Conservation (phyloP, 2,797 vertebrate genomes). For the Meriones psammophilus region DNA sequence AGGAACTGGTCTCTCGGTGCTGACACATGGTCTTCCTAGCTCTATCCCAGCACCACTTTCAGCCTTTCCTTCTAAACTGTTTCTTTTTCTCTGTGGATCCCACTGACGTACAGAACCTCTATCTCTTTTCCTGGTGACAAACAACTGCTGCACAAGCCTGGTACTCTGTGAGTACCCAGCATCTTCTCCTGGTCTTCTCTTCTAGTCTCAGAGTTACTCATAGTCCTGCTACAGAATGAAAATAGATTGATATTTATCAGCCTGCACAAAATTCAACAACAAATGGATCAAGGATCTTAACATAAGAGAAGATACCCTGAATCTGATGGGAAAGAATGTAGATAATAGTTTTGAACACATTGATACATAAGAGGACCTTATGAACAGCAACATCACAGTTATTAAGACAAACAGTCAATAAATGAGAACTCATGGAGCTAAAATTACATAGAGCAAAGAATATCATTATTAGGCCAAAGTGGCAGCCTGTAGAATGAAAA, state of each 20-base stretch:
- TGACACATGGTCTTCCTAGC: not conserved
- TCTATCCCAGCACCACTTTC: not conserved
- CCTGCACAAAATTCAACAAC: not conserved
- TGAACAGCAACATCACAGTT: not conserved
- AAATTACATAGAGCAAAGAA: not conserved
- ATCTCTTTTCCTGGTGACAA: not conserved
- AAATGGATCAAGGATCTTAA: not conserved
- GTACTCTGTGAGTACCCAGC: no score
- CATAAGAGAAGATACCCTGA: not conserved
- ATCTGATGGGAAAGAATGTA: not conserved
- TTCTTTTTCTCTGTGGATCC: not conserved
- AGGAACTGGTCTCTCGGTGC: not conserved
- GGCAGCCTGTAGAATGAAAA: not conserved
- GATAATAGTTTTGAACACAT: not conserved
- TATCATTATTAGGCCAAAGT: not conserved
- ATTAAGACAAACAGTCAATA: not conserved
- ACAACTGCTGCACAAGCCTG: no score
- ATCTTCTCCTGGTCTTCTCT: no score
- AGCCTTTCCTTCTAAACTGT: not conserved
- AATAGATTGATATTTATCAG: not conserved
- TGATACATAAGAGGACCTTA: not conserved
- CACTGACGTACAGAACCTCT: not conserved
- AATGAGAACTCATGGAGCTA: not conserved
- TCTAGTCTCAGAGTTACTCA: not conserved
- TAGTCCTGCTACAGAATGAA: not conserved